A percentile compares a stretch with the other conserved stretches of the same genome.
Evolutionary conservation across 2,797 vertebrate genomes (phyloP).

Genomic region (Zenarchopterus dispar): DNA sequence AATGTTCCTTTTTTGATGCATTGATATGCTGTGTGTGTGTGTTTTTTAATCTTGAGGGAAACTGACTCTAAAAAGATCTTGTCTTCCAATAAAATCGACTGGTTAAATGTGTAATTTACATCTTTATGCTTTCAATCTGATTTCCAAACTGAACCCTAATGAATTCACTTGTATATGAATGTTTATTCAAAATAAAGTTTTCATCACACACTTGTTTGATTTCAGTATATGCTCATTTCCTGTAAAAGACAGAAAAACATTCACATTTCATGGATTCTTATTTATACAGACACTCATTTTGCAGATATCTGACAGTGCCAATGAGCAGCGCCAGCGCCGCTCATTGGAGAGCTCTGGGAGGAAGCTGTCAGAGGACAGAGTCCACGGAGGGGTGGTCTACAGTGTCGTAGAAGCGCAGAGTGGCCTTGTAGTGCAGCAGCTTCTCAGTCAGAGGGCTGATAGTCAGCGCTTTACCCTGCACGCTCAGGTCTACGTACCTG

Average conservation of each 20-base stretch:
- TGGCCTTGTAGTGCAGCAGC: slow-evolving; percentile 84
- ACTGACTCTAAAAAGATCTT: no score
- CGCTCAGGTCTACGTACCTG: slow-evolving; percentile 87
- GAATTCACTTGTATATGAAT: not conserved
- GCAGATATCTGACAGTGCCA: not conserved
- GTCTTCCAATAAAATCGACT: no score
- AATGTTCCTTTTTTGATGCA: no score
- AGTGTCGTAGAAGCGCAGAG: slow-evolving; percentile 85
- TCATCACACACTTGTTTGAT: not conserved
- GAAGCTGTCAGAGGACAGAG: slow-evolving; percentile 73
- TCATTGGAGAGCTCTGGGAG: not conserved
- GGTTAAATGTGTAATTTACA: no score
- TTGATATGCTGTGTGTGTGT: no score
- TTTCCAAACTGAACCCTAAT: not conserved
- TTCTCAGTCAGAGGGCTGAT: slow-evolving; percentile 84
- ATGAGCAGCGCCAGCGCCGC: slow-evolving; percentile 75
- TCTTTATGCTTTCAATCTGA: not conserved
- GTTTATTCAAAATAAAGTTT: slow-evolving; percentile 6
- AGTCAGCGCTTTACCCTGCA: slow-evolving; percentile 72
- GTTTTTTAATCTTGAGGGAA: no score
- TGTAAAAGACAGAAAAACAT: slow-evolving; percentile 6
- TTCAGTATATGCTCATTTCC: not conserved
- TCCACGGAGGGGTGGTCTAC: slow-evolving; percentile 81
- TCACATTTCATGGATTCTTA: slow-evolving; percentile 1
- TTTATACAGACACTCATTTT: not conserved